These are phyloP conservation scores for Elephantulus edwardii DNA, from an alignment of 2,113 vertebrate genomes.

Conservation along the genomic window DNA sequence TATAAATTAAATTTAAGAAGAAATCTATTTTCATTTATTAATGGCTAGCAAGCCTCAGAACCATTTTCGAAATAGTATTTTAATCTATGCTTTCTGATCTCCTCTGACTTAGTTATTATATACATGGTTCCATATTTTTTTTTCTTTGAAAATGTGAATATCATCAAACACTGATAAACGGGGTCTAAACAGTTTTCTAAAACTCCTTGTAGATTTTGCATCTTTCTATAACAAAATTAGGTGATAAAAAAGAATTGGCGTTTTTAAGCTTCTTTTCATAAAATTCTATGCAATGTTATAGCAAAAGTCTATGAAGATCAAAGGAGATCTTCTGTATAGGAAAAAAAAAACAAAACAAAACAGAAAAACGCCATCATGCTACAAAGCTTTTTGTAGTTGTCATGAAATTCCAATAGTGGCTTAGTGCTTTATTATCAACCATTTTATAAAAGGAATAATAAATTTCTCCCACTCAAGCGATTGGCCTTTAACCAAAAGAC, in stretches of 20 bases:
- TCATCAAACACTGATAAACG: conserved; percentile 47
- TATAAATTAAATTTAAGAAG: background rate
- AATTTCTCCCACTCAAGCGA: conserved; percentile 60
- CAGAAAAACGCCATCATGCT: conserved; percentile 54
- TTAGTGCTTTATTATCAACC: conserved; percentile 68
- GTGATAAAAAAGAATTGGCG: conserved; percentile 16
- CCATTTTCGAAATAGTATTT: too few species aligned
- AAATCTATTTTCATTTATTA: background rate
- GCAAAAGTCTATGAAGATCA: conserved; percentile 55
- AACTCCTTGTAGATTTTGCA: background rate
- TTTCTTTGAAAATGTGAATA: background rate
- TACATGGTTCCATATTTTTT: background rate
- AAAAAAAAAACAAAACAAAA: too few species aligned
- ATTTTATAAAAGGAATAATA: conserved; percentile 72
- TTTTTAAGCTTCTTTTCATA: conserved; percentile 66
- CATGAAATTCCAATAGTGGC: conserved; percentile 48
- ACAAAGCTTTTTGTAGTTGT: conserved; percentile 68
- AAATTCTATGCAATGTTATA: conserved; percentile 21
- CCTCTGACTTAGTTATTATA: background rate
- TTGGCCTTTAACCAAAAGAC: conserved; percentile 57
- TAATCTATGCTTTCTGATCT: too few species aligned
- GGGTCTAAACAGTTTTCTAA: background rate
- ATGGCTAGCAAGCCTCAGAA: too few species aligned
- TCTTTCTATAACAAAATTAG: conserved; percentile 3
- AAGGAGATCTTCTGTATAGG: conserved; percentile 53